phyloP scores from a whole-genome alignment of 2,797 vertebrate genomes.

The Sebastes baramenuke region DNA sequence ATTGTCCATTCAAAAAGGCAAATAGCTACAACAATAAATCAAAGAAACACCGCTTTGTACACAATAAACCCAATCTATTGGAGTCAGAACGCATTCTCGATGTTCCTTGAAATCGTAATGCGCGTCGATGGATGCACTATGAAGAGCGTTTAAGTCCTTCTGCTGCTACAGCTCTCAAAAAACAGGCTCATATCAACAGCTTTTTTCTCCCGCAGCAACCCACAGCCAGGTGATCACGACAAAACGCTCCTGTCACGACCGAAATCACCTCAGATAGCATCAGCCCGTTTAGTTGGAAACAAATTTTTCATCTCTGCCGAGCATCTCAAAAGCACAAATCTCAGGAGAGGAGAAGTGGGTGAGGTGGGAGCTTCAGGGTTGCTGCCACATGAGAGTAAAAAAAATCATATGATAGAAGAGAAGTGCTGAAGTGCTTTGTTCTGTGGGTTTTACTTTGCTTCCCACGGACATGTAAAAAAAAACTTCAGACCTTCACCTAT shows the following conservation, averaged over 20 bases:
- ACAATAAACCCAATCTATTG: slow-evolving; percentile 35
- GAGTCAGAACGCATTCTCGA: background rate
- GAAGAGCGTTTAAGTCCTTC: slow-evolving; percentile 16
- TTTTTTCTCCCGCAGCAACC: slow-evolving; percentile 31
- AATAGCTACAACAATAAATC: slow-evolving; percentile 48
- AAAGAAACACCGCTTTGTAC: slow-evolving; percentile 23
- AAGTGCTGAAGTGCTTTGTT: slow-evolving; percentile 29
- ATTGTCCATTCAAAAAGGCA: slow-evolving; percentile 42
- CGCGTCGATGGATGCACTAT: background rate
- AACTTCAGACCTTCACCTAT: slow-evolving; percentile 26
- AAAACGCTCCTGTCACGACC: slow-evolving; percentile 43
- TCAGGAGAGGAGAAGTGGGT: slow-evolving; percentile 55
- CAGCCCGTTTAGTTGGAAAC: slow-evolving; percentile 45
- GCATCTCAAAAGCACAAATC: slow-evolving; percentile 58
- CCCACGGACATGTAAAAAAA: slow-evolving; percentile 28
- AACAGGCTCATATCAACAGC: background rate
- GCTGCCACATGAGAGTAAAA: slow-evolving; percentile 44
- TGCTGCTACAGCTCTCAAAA: slow-evolving; percentile 26
- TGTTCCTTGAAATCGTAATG: slow-evolving; percentile 17
- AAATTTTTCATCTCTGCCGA: slow-evolving; percentile 45
- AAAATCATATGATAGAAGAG: slow-evolving; percentile 47
- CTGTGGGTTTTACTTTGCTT: slow-evolving; percentile 37
- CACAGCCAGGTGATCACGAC: slow-evolving; percentile 52
- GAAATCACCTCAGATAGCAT: slow-evolving; percentile 59
- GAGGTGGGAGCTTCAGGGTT: slow-evolving; percentile 63